Conservation (phyloP, 2,888 invertebrate species). For the Stenichneumon culpator region DNA sequence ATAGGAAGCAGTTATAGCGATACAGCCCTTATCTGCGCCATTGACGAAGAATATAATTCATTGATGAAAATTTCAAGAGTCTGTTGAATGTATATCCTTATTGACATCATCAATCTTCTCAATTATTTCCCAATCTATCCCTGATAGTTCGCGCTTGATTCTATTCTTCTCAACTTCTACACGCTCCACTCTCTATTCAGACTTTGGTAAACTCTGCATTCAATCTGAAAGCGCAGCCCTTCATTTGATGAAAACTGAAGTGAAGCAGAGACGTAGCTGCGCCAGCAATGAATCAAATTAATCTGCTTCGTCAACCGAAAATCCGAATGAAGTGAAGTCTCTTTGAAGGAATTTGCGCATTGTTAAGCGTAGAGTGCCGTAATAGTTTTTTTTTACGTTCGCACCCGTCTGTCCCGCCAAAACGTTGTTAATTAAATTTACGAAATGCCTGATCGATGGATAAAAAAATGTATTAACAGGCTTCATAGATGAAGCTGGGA, state of each 20-base stretch:
- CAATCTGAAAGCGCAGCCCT: slow-evolving; percentile 12
- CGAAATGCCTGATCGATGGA: background rate
- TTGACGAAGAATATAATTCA: background rate
- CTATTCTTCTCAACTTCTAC: background rate
- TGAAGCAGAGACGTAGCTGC: slow-evolving; percentile 15
- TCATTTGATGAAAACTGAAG: slow-evolving; percentile 12
- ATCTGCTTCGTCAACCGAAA: slow-evolving; percentile 27
- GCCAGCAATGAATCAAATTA: slow-evolving; percentile 4
- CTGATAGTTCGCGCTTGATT: background rate
- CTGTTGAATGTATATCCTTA: background rate
- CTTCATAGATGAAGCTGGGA: too few species aligned
- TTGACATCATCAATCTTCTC: background rate
- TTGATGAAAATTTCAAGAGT: background rate
- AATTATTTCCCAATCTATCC: background rate
- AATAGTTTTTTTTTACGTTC: too few species aligned
- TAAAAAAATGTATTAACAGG: too few species aligned
- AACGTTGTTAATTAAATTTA: background rate
- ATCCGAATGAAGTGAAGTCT: slow-evolving; percentile 4
- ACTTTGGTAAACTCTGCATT: slow-evolving; percentile 15
- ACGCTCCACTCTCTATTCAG: background rate
- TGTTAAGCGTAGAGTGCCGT: background rate
- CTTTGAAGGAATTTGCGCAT: slow-evolving; percentile 7
- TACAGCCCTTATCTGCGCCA: background rate
- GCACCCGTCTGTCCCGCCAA: background rate
- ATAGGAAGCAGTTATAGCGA: background rate